Conservation (phyloP, 2,888 invertebrate species). For the Aphelenchoides bicaudatus region DNA sequence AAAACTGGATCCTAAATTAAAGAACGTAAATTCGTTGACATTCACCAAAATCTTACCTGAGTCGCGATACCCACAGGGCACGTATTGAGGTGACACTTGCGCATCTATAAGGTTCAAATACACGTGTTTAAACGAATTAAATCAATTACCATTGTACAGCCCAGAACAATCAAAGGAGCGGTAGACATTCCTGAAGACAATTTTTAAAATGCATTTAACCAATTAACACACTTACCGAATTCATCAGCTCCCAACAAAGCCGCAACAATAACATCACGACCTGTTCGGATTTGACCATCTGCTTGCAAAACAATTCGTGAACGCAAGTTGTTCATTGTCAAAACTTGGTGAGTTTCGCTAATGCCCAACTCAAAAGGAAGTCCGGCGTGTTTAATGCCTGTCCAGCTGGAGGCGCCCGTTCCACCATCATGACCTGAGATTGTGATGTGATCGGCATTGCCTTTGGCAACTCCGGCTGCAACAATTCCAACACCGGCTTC, state of each 20-base stretch:
- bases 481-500: constrained; percentile 98
- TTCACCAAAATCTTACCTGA: no score
- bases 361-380: constrained; percentile 97
- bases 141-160: constrained; percentile 99
- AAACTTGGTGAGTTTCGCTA: constrained; percentile 91
- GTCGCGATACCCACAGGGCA: constrained; percentile 99
- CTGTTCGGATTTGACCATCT: constrained; percentile 87
- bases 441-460: constrained; percentile 95
- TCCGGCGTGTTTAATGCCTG: constrained; percentile 94
- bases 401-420: constrained; percentile 87
- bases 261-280: constrained; percentile 91
- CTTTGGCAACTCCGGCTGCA: constrained; percentile 97
- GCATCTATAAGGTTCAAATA: no score
- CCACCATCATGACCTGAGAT: constrained; percentile 99
- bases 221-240: constrained; percentile 67
- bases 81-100: constrained; percentile 97
- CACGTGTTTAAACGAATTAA: no score
- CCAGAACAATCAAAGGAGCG: constrained; percentile 91
- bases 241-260: constrained; percentile 95
- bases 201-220: neutral
- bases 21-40: constrained; percentile 1
- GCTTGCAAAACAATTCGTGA: constrained; percentile 91
- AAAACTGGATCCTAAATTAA: constrained; percentile 75
- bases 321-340: constrained; percentile 64
- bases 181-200: constrained; percentile 75